These are phyloP conservation scores for Neodontobutis hainanensis DNA, from an alignment of 2,113 vertebrate genomes.

Conservation along the genomic window DNA sequence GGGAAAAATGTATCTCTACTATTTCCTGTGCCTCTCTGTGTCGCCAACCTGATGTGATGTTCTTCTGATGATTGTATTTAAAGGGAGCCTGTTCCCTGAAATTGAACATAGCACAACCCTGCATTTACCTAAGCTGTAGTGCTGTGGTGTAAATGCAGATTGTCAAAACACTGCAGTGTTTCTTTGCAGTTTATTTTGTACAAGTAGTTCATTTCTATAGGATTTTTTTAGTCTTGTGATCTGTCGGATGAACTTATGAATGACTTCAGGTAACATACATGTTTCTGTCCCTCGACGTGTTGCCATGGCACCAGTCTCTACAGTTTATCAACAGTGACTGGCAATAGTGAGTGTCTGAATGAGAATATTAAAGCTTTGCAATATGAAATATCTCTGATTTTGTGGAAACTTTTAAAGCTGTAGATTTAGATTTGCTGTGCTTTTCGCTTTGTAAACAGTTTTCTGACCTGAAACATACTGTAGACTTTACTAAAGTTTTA, in stretches of 20 bases:
- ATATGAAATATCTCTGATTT: constrained; percentile 62
- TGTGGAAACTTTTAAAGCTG: constrained; percentile 35
- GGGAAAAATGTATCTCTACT: constrained; percentile 9
- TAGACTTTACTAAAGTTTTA: constrained; percentile 79
- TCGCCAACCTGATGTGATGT: constrained; percentile 14
- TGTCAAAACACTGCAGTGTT: neutral
- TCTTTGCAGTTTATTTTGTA: neutral
- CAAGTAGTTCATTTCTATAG: neutral
- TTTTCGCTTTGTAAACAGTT: constrained; percentile 67
- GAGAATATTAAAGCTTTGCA: constrained; percentile 70
- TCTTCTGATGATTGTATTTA: constrained; percentile 38
- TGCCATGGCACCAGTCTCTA: constrained; percentile 14
- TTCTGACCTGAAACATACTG: constrained; percentile 69
- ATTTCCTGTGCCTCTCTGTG: constrained; percentile 34
- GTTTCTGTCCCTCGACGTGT: constrained; percentile 10
- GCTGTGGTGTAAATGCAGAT: constrained; percentile 11
- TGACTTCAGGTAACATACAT: constrained; percentile 4
- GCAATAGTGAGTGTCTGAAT: constrained; percentile 36
- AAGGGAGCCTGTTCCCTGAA: constrained; percentile 1
- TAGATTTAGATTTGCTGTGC: constrained; percentile 55
- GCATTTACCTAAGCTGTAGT: neutral
- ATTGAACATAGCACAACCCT: constrained; percentile 23
- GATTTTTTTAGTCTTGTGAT: neutral
- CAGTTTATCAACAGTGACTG: constrained; percentile 25
- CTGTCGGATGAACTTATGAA: neutral